Evolutionary conservation across 2,113 vertebrate genomes (phyloP).

Genomic region (Cinclus cinclus): DNA sequence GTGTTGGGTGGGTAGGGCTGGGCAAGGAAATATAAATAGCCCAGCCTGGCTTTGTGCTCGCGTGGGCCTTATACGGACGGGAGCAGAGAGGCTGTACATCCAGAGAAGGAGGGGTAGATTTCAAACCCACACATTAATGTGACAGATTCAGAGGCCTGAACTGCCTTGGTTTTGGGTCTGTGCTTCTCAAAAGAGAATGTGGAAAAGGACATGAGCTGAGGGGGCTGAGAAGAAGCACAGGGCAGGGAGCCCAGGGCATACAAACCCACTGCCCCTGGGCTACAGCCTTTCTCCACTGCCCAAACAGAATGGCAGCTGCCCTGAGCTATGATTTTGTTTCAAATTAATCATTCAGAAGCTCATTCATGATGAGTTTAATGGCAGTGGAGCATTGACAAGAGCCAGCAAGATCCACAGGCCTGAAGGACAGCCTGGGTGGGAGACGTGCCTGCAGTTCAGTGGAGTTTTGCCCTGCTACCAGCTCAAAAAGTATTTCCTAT

Average conservation of each 20-base stretch:
- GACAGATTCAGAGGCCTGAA: not conserved
- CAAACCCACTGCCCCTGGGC: not conserved
- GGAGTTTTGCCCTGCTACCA: not conserved
- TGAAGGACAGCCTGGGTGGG: not conserved
- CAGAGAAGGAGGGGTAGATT: not conserved
- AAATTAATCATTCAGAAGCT: not conserved
- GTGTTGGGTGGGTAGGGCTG: not conserved
- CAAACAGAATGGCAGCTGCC: not conserved
- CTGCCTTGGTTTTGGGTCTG: not conserved
- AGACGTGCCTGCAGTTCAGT: not conserved
- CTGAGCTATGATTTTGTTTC: not conserved
- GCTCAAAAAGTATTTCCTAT: not conserved
- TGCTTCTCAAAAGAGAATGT: not conserved
- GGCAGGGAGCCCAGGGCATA: not conserved
- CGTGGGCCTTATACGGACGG: slow-evolving; percentile 20
- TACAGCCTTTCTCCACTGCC: not conserved
- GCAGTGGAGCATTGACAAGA: not conserved
- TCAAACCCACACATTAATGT: not conserved
- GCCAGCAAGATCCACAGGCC: fast-evolving
- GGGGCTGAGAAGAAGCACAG: not conserved
- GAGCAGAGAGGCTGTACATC: not conserved
- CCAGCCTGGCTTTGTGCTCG: slow-evolving; percentile 21
- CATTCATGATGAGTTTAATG: not conserved
- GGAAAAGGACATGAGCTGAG: not conserved
- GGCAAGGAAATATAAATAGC: slow-evolving; percentile 35